Conservation (phyloP, 2,888 invertebrate genomes). For the Agonopterix heracliana region DNA sequence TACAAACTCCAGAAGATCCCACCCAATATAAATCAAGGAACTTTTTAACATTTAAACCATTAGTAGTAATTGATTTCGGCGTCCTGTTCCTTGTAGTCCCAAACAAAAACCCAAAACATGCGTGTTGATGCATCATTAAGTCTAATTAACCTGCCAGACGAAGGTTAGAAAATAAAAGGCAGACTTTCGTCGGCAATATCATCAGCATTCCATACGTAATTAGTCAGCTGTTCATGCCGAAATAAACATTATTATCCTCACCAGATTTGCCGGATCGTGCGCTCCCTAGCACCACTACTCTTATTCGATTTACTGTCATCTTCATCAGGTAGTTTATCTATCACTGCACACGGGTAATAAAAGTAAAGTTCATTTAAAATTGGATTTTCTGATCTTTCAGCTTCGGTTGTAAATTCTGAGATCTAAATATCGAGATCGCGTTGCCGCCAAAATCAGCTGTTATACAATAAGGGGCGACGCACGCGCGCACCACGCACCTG, state of each 20-base stretch:
- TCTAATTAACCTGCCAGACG: conserved; percentile 24
- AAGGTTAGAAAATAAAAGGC: conserved; percentile 19
- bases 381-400: conserved; percentile 4
- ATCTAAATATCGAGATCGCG: conserved; percentile 30
- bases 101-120: conserved; percentile 29
- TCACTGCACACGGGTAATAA: conserved; percentile 37
- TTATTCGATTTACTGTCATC: conserved; percentile 87
- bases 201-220: conserved; percentile 23
- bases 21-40: conserved; percentile 49
- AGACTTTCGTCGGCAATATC: conserved; percentile 20
- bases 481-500: conserved; percentile 70
- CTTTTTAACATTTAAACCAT: conserved; percentile 35
- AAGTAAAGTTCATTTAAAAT: conserved; percentile 17
- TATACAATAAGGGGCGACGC: conserved; percentile 46
- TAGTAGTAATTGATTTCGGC: conserved; percentile 62
- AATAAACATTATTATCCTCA: conserved; percentile 56
- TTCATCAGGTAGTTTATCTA: conserved; percentile 62
- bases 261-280: conserved; percentile 86
- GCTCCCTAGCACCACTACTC: conserved; percentile 86
- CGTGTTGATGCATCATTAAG: conserved; percentile 38
- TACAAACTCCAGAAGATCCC: conserved; percentile 36
- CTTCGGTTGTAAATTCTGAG: conserved; percentile 15
- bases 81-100: conserved; percentile 25
- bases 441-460: conserved; percentile 58
- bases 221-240: conserved; percentile 28